Evolutionary conservation across 2,113 vertebrate species (phyloP).

Genomic region (Pachycephala philippinensis): DNA sequence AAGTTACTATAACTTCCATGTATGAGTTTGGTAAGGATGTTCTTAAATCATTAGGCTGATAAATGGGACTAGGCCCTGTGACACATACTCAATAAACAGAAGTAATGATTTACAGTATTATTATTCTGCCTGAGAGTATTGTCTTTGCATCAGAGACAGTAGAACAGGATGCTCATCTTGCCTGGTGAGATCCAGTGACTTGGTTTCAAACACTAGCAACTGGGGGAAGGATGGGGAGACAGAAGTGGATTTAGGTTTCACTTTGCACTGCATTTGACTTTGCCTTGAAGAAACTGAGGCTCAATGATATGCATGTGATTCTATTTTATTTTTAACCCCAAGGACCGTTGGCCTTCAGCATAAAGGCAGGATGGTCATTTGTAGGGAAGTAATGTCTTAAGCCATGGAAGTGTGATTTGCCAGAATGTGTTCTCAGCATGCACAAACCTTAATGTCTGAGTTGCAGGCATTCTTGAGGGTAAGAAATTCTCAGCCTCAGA

Average conservation of each 20-base stretch:
- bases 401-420: neutral
- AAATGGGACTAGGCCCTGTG: neutral
- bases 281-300: neutral
- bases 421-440: neutral
- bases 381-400: neutral
- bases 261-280: neutral
- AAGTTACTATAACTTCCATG: neutral
- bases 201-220: fast-evolving
- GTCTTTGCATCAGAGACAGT: neutral
- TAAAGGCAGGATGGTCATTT: neutral
- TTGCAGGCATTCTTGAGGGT: neutral
- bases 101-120: neutral
- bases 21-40: neutral
- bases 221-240: fast-evolving
- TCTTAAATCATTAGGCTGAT: neutral
- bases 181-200: neutral
- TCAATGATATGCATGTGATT: neutral
- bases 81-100: neutral
- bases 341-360: neutral
- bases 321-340: neutral
- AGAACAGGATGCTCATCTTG: neutral
- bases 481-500: neutral
- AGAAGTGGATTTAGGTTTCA: neutral
- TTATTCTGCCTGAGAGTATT: neutral
- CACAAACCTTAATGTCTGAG: neutral